Conservation (phyloP, 2,888 invertebrate genomes). For the Megaustenia siamemsis region DNA sequence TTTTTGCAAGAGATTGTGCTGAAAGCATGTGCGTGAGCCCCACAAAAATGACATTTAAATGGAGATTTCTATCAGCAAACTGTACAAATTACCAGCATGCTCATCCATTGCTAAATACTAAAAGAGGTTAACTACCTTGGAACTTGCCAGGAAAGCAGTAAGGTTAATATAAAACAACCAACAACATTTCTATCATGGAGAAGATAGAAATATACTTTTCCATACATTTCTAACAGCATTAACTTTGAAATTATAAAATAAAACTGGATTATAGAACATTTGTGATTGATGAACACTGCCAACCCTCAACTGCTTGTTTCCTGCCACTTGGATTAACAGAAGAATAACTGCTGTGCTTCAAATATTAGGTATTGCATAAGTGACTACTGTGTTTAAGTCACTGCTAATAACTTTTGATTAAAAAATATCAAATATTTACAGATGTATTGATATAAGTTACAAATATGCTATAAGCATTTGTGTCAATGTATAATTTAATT, state of each 20-base stretch:
- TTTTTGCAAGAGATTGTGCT: neutral
- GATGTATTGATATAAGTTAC: no score
- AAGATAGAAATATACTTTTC: neutral
- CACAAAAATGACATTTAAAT: neutral
- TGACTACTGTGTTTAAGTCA: neutral
- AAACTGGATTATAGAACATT: neutral
- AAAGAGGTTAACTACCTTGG: neutral
- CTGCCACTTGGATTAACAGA: neutral
- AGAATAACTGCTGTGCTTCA: neutral
- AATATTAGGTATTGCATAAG: neutral
- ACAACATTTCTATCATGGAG: neutral
- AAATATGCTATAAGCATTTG: neutral
- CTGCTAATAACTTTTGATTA: neutral
- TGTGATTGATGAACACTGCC: no score
- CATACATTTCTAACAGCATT: neutral
- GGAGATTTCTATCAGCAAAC: neutral
- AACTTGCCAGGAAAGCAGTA: no score
- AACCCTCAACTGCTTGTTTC: neutral
- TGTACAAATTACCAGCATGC: no score
- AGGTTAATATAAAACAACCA: no score
- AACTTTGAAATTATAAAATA: neutral
- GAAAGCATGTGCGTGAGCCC: neutral
- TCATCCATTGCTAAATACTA: no score
- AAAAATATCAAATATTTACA: no score
- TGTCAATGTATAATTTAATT: neutral